These are phyloP conservation scores for Tor tambroides DNA, from an alignment of 2,113 vertebrate genomes.

Conservation along the genomic window DNA sequence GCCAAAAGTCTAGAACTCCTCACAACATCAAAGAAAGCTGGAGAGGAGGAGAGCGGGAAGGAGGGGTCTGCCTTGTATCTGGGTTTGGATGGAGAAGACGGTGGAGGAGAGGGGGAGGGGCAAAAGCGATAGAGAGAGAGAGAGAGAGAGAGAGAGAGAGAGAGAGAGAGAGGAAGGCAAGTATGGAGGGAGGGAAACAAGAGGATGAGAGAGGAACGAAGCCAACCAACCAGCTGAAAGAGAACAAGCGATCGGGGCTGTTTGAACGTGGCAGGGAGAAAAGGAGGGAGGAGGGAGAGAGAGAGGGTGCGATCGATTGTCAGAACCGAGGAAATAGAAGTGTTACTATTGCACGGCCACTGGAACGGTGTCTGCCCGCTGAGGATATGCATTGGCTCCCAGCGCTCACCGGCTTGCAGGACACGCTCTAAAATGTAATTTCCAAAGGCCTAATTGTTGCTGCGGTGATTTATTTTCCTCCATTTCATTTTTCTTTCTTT, in stretches of 20 bases:
- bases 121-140: slow-evolving; percentile 38
- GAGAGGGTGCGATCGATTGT: slow-evolving; percentile 54
- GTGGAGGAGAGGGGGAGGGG: slow-evolving; percentile 43
- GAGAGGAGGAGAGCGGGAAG: slow-evolving; percentile 35
- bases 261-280: slow-evolving; percentile 63
- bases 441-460: slow-evolving; percentile 60
- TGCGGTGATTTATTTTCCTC: slow-evolving; percentile 55
- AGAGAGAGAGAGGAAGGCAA: slow-evolving; percentile 34
- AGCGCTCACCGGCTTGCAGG: slow-evolving; percentile 60
- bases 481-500: slow-evolving; percentile 53
- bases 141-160: slow-evolving; percentile 20
- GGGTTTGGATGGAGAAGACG: slow-evolving; percentile 53
- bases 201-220: slow-evolving; percentile 56
- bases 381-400: slow-evolving; percentile 71
- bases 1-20: slow-evolving; percentile 68
- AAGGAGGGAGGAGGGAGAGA: slow-evolving; percentile 61
- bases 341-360: slow-evolving; percentile 78
- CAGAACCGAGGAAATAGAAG: slow-evolving; percentile 70
- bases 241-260: slow-evolving; percentile 59
- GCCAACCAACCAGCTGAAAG: slow-evolving; percentile 69
- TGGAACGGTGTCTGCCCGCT: slow-evolving; percentile 65
- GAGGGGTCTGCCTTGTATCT: slow-evolving; percentile 64
- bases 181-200: slow-evolving; percentile 44
- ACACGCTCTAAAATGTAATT: slow-evolving; percentile 66
- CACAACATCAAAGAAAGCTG: slow-evolving; percentile 72